Evolutionary conservation across 2,888 invertebrate genomes (phyloP).

Genomic region (Ophioninae sp.): DNA sequence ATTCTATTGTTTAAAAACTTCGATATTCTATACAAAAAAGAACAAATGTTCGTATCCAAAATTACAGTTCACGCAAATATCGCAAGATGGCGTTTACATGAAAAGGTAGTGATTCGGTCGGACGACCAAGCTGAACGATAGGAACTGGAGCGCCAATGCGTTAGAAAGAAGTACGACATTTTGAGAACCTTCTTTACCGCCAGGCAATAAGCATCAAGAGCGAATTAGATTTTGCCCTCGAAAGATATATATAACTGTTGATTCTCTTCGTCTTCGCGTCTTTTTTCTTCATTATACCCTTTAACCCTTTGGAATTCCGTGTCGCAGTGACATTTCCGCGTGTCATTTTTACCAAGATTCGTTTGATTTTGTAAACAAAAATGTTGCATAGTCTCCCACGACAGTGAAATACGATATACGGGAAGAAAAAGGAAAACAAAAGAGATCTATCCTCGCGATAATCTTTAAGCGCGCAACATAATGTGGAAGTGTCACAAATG

Average conservation of each 20-base stretch:
- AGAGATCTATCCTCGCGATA: constrained; percentile 32
- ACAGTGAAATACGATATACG: constrained; percentile 3
- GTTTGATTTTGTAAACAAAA: constrained; percentile 63
- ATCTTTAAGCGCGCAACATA: constrained; percentile 58
- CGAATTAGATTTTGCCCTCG: not conserved
- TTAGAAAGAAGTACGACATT: not conserved
- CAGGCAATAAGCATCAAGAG: not conserved
- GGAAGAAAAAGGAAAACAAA: constrained; percentile 2
- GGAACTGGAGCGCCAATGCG: not conserved
- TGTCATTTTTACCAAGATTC: constrained; percentile 59
- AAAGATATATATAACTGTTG: constrained; percentile 13
- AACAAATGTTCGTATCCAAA: no score
- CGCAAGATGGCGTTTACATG: not conserved
- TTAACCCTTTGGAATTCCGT: constrained; percentile 4
- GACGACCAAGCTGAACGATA: not conserved
- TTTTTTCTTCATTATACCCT: constrained; percentile 6
- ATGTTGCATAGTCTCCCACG: constrained; percentile 56
- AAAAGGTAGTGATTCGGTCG: not conserved
- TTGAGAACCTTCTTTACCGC: not conserved
- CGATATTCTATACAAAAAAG: not conserved
- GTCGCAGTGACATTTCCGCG: constrained; percentile 59
- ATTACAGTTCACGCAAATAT: not conserved
- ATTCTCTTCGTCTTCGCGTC: constrained; percentile 5
- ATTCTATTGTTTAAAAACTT: not conserved
- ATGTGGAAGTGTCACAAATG: constrained; percentile 94